A percentile compares a stretch with the other conserved stretches of the same genome.
These are phyloP conservation scores for Premnoplex brunnescens DNA, from an alignment of 2,797 vertebrate genomes.

Conservation along the genomic window DNA sequence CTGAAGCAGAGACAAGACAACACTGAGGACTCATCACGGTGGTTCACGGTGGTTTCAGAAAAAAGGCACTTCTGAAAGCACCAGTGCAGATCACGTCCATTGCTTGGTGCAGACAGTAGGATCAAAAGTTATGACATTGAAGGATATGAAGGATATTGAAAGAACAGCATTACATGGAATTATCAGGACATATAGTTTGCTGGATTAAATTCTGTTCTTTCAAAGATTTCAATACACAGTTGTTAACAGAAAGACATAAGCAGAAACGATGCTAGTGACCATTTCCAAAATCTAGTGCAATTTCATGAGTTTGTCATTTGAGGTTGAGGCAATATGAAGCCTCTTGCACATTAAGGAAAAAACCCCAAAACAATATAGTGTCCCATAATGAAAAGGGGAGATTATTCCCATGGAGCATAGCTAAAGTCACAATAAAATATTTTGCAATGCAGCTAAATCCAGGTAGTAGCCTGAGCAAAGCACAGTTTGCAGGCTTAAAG, in stretches of 20 bases:
- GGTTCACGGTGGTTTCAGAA: background rate
- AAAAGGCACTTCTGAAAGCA: background rate
- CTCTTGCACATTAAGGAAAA: background rate
- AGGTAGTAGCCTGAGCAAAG: background rate
- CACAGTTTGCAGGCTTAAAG: background rate
- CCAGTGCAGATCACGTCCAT: background rate
- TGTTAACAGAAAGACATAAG: background rate
- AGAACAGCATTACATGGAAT: background rate
- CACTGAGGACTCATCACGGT: background rate
- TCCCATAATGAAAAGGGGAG: background rate
- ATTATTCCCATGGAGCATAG: background rate
- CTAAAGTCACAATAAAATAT: background rate
- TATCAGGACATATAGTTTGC: background rate
- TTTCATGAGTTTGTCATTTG: background rate
- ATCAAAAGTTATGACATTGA: background rate
- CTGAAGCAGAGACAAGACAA: background rate
- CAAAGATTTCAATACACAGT: background rate
- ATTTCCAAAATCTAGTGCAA: background rate
- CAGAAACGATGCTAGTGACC: background rate
- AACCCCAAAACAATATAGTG: background rate
- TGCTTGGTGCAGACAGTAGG: background rate
- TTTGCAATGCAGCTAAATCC: background rate
- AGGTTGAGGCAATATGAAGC: background rate
- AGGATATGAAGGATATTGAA: background rate
- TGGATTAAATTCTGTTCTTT: background rate